phyloP scores from a whole-genome alignment of 2,888 invertebrate genomes.

The Lepeophtheirus nordmannii region DNA sequence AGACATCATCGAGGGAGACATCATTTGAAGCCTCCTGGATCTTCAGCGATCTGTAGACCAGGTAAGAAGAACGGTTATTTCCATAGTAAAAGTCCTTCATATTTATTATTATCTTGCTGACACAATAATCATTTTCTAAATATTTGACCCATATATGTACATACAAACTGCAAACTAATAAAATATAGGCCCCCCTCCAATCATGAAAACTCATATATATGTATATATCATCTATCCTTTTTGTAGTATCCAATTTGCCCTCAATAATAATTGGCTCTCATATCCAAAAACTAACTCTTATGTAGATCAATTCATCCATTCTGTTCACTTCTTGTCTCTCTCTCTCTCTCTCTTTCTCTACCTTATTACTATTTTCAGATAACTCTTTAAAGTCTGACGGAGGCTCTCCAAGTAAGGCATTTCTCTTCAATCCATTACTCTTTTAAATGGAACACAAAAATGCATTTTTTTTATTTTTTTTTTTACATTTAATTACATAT shows the following conservation, averaged over 20 bases:
- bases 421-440: background rate
- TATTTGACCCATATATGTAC: too few relatives aligned
- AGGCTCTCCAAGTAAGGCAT: background rate
- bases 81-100: background rate
- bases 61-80: background rate
- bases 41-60: conserved; percentile 1
- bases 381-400: background rate
- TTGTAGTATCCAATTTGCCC: too few relatives aligned
- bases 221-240: too few relatives aligned
- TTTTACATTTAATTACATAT: too few relatives aligned
- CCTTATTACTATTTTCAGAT: background rate
- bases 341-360: background rate
- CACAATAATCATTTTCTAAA: too few relatives aligned
- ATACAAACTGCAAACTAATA: background rate
- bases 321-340: background rate
- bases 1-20: conserved; percentile 1
- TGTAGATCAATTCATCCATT: too few relatives aligned
- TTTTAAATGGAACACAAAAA: too few relatives aligned
- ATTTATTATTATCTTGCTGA: too few relatives aligned
- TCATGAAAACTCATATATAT: background rate
- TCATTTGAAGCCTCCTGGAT: conserved; percentile 7
- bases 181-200: background rate
- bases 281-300: too few relatives aligned
- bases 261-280: too few relatives aligned
- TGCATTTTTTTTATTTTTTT: too few relatives aligned